Percentiles rank a stretch among this genome's conserved stretches.
phyloP scores from a whole-genome alignment of 2,797 vertebrate genomes.

The Crenuchus spilurus region DNA sequence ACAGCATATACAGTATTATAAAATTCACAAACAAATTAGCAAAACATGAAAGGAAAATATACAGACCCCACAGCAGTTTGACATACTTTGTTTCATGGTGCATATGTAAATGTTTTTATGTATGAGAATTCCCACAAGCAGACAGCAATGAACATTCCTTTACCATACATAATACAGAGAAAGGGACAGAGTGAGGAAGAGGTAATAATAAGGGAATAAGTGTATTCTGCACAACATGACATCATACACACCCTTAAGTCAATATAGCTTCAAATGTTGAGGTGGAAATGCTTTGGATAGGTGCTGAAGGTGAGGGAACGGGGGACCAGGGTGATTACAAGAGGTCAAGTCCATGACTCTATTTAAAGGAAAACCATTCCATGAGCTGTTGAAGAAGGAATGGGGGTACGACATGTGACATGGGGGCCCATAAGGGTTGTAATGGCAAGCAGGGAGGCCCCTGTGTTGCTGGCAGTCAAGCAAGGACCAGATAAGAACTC shows the following conservation, averaged over 20 bases:
- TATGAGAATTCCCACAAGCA: background rate
- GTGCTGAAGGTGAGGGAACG: background rate
- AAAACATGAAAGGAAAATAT: no score
- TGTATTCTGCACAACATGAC: background rate
- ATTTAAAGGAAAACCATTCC: conserved; percentile 51
- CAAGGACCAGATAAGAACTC: background rate
- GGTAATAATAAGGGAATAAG: no score
- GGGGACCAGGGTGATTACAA: conserved; percentile 10
- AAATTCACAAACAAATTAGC: no score
- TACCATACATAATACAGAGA: background rate
- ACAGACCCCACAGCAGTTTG: background rate
- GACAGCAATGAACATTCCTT: background rate
- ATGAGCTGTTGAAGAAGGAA: conserved; percentile 25
- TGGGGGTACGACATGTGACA: conserved; percentile 15
- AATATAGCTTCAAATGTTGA: conserved; percentile 61
- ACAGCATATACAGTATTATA: no score
- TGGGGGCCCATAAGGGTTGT: background rate
- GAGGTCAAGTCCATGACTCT: conserved; percentile 20
- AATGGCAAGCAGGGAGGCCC: background rate
- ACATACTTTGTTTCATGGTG: background rate
- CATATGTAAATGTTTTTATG: background rate
- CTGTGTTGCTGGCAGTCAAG: background rate
- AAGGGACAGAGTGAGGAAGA: background rate
- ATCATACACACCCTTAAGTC: conserved; percentile 59
- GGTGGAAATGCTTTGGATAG: conserved; percentile 20